A percentile compares a stretch with the other conserved stretches of the same genome.
These are phyloP conservation scores for Ictidomys tridecemlineatus DNA, from an alignment of 2,113 vertebrate genomes.

Conservation along the genomic window DNA sequence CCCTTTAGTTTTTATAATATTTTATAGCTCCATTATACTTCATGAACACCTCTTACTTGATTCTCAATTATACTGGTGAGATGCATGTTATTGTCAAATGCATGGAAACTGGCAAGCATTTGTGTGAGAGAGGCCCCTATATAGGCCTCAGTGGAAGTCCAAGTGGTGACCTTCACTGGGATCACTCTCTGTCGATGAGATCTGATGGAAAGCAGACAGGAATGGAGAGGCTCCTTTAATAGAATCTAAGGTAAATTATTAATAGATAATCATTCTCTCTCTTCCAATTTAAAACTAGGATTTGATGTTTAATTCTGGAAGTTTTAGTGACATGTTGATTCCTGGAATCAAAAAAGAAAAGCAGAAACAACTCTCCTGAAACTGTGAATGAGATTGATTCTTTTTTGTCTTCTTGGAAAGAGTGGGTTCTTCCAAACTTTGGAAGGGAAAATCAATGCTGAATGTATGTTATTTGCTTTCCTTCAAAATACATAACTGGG, in stretches of 20 bases:
- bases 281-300: neutral
- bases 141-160: neutral
- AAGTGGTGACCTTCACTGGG: neutral
- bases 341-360: neutral
- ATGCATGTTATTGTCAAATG: neutral
- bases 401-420: neutral
- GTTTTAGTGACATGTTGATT: neutral
- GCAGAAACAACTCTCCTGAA: neutral
- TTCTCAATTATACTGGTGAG: neutral
- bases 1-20: neutral
- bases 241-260: neutral
- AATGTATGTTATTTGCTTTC: slow-evolving; percentile 33
- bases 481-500: slow-evolving; percentile 60
- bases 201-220: neutral
- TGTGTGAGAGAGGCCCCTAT: neutral
- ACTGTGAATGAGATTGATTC: neutral
- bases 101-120: neutral
- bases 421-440: neutral
- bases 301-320: slow-evolving; percentile 6
- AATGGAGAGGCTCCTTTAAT: neutral
- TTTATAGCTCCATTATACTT: neutral
- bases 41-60: neutral
- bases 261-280: neutral
- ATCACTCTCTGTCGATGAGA: neutral
- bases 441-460: neutral